These are phyloP conservation scores for Drosophila mauritiana DNA, from an alignment of 1,140 invertebrate species.

Conservation along the genomic window DNA sequence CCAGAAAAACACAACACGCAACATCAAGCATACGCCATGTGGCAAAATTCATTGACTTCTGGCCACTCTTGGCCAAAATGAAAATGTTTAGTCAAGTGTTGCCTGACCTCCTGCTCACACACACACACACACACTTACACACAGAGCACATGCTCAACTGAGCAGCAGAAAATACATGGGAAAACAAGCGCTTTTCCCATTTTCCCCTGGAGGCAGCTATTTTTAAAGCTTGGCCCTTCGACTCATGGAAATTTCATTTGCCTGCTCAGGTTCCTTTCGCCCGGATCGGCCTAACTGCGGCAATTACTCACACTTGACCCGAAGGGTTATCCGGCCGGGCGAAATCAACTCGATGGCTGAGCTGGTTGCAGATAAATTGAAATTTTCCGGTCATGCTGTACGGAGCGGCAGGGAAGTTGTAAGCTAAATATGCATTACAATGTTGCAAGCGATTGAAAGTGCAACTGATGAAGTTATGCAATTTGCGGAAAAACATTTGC, in stretches of 20 bases:
- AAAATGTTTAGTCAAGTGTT: constrained; percentile 82
- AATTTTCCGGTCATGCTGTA: constrained; percentile 14
- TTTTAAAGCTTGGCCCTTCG: constrained; percentile 55
- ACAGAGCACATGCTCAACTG: constrained; percentile 6
- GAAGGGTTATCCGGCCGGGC: constrained; percentile 23
- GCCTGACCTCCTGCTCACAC: constrained; percentile 53
- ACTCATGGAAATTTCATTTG: constrained; percentile 58
- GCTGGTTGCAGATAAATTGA: constrained; percentile 43
- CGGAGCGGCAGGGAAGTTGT: neutral
- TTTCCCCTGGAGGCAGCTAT: constrained; percentile 50
- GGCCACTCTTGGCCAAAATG: constrained; percentile 57
- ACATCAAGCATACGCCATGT: constrained; percentile 75
- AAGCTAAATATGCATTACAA: neutral
- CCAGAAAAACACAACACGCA: constrained; percentile 49
- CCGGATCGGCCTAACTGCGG: constrained; percentile 57
- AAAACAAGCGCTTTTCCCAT: constrained; percentile 21
- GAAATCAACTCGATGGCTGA: constrained; percentile 34
- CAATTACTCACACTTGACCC: constrained; percentile 79
- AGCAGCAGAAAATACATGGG: constrained; percentile 28
- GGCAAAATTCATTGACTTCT: constrained; percentile 78
- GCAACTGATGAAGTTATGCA: constrained; percentile 37
- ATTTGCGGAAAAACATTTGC: constrained; percentile 17
- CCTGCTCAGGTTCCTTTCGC: constrained; percentile 46
- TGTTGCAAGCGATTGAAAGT: neutral
- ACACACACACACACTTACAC: neutral